Evolutionary conservation across 2,113 vertebrate genomes (phyloP).

Genomic region (Psilopogon haemacephalus): DNA sequence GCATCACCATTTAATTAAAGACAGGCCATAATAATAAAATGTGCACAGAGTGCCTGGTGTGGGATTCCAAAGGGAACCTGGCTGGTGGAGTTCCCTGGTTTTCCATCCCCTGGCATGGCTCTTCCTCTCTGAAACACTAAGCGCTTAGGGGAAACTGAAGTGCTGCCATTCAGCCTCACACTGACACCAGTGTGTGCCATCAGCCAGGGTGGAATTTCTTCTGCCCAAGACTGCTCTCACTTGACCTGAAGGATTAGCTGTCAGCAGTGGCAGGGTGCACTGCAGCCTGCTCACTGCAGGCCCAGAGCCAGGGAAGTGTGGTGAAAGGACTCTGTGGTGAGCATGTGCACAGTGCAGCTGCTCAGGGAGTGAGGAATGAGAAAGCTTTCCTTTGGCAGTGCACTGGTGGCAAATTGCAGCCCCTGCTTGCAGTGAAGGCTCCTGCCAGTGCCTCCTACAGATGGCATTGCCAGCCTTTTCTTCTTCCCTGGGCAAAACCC

Average conservation of each 20-base stretch:
- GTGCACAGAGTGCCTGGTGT: neutral
- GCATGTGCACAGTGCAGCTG: neutral
- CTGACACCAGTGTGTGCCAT: neutral
- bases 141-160: neutral
- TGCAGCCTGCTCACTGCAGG: neutral
- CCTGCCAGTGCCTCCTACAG: neutral
- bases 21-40: constrained; percentile 37
- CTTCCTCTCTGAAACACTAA: neutral
- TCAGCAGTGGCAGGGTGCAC: neutral
- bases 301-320: neutral
- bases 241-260: neutral
- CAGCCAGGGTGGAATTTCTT: neutral
- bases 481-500: neutral
- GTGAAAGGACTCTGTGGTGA: neutral
- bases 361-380: neutral
- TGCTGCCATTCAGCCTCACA: neutral
- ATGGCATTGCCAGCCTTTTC: neutral
- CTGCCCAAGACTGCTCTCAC: neutral
- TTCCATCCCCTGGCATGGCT: neutral
- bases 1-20: constrained; percentile 58
- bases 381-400: neutral
- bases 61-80: neutral
- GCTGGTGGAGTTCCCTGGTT: neutral
- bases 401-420: neutral
- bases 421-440: neutral